Evolutionary conservation across 2,888 invertebrate genomes (phyloP), one percentile per base, ranked within the genome.

Genomic region (Drosophila infuscata): DNA sequence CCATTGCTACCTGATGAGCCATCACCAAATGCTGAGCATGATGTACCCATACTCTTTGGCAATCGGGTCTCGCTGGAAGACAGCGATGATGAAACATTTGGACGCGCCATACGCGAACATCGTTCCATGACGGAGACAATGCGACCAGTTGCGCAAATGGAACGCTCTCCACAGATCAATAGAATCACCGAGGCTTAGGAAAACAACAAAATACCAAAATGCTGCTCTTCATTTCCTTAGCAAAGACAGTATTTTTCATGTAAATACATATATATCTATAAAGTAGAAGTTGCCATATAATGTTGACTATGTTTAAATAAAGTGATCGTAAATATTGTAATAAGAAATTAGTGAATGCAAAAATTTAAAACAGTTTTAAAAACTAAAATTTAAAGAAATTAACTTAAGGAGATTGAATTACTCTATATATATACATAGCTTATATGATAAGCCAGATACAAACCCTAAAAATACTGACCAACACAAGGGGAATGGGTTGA

Each of bases 61-160:
- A 79, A 79, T 3, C 91, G 90, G 51, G 70, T 89, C 15, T 88
- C 91, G 2, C 79, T 66, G 5, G 81, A 79, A 11, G 80, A 83
- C n/a, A 78, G 83, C 64, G 84, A 77, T 58, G 76, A 79, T 6
- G 75, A 74, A 12, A 58, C 74, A 12, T 80, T 84, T 52, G 79
- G 70, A 51, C 74, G 94, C 46, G 91, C 95, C 71, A 93, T 95
- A 73, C 93, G 94, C 0, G 93, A 94, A 67, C 95, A 95, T 82
- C 93, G 95, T 51, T 68, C 82, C 74, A 75, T 92, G 69, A 91
- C 88, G 83, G 94, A 84, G 92, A 94, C 86, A 91, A 77, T 90
- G 51, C 77, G 77, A 32, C 70, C 72, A 32, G 60, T 52, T 46
- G 30, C 48, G 17, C 60, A 66, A 51, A 32, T 60, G 64, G 56